Base-by-base conservation (phyloP, 1,140 invertebrate species). In the Eulimnadia texana region DNA sequence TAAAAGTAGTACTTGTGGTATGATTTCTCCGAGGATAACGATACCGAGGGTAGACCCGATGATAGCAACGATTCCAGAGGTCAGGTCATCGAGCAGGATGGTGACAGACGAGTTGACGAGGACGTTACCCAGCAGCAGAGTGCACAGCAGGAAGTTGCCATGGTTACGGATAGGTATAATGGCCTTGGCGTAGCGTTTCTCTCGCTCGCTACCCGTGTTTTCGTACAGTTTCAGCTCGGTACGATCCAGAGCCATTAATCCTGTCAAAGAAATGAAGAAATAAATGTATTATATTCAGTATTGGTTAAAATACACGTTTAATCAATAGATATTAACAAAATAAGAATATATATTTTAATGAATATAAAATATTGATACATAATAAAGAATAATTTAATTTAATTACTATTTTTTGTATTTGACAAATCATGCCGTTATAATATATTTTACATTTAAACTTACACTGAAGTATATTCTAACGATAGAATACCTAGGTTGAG, bases 161-260 rank as follows among this genome's bases (percentile, higher is more conserved):
- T 74, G 69, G 50, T 74, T 73, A 49, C 80, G 64, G 9, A 82
- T 68, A 1, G 80, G 80, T 24, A 75, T 66, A 61, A 81, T 82
- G 22, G 71, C 72, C 28, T 73, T 74, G 25, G 78, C 77, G 59
- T 77, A 80, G 20, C 61, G 67, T 54, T 73, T 70, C 64, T 79
- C 79, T 3, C 67, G 64, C 33, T 70, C 68, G 3, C 68, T 68
- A n/a, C 71, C 71, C 0, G 68, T 69, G 20, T 68, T 69, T 2
- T 58, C 64, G 13, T 68, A 58, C 52, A 96, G 93, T 69, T 93
- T 92, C 67, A 99, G 73, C 73, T 98, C 95, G 0, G 92, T 98
- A 67, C 85, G 80, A 72, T 98, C 93, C 68, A 99, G 75, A 0
- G 94, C 83, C 94, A 99, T 97, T 13, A 99, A 76, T 2, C 96